Evolutionary conservation across 2,113 vertebrate genomes (phyloP).

Genomic region (Oreotragus oreotragus): DNA sequence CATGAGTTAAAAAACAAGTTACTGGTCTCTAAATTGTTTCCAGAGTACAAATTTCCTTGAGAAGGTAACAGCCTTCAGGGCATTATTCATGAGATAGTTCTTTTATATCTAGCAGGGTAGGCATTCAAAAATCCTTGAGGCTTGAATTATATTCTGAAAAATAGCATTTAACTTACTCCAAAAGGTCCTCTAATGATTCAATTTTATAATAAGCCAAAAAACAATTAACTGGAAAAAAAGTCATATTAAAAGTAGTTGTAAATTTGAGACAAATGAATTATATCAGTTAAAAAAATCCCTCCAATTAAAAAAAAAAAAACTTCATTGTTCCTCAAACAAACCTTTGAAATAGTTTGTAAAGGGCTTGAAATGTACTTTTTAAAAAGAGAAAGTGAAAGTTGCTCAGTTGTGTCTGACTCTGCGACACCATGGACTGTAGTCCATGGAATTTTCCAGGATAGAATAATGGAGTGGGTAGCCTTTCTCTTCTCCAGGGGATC

Average conservation of each 20-base stretch:
- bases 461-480: not conserved
- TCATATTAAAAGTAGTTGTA: not conserved
- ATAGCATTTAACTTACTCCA: conserved; percentile 1
- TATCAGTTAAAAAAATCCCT: not conserved
- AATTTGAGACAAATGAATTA: not conserved
- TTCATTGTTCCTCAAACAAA: not conserved
- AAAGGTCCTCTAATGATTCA: not conserved
- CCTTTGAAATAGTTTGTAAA: not conserved
- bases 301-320: not conserved
- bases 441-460: not conserved
- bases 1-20: not conserved
- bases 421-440: not conserved
- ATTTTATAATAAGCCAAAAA: conserved; percentile 4
- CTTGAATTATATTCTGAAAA: conserved; percentile 8
- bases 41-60: not conserved
- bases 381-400: not conserved
- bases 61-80: not conserved
- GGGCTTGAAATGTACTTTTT: not conserved
- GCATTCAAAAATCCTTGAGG: not conserved
- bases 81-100: not conserved
- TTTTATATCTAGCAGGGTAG: not conserved
- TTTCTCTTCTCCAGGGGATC: not conserved
- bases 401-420: not conserved
- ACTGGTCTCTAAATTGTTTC: not conserved
- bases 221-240: not conserved